These are phyloP conservation scores for Euclidia mi DNA, from an alignment of 2,888 invertebrate genomes.

Conservation along the genomic window DNA sequence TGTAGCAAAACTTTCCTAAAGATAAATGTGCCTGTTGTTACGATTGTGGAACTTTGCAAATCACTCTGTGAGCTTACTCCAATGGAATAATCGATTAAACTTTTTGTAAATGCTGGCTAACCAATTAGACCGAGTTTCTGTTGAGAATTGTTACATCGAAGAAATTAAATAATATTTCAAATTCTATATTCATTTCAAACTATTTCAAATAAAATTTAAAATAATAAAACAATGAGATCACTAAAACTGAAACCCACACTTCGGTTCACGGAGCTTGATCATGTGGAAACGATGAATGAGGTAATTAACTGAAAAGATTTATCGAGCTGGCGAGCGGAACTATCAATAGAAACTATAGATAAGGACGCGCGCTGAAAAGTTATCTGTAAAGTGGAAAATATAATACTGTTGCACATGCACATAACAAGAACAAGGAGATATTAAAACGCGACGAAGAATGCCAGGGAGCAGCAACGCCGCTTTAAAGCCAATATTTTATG, in stretches of 20 bases:
- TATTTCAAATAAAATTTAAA: too few species aligned
- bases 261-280: constrained; percentile 1
- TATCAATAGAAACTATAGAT: background rate
- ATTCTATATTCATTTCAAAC: too few species aligned
- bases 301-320: background rate
- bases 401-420: too few species aligned
- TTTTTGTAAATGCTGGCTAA: constrained; percentile 53
- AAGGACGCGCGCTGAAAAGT: background rate
- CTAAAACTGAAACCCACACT: too few species aligned
- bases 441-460: too few species aligned
- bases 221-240: too few species aligned
- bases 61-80: constrained; percentile 59
- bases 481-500: too few species aligned
- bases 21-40: constrained; percentile 65
- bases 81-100: constrained; percentile 56
- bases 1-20: constrained; percentile 57
- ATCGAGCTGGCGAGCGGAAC: background rate
- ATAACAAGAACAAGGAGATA: too few species aligned
- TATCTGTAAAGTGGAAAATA: background rate
- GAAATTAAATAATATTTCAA: constrained; percentile 19
- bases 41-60: constrained; percentile 64
- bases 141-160: constrained; percentile 40
- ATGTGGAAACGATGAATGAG: constrained; percentile 2
- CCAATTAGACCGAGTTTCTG: constrained; percentile 55
- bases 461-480: too few species aligned